Base-by-base conservation (phyloP, 2,888 invertebrate species). In the Pandemis corylana region DNA sequence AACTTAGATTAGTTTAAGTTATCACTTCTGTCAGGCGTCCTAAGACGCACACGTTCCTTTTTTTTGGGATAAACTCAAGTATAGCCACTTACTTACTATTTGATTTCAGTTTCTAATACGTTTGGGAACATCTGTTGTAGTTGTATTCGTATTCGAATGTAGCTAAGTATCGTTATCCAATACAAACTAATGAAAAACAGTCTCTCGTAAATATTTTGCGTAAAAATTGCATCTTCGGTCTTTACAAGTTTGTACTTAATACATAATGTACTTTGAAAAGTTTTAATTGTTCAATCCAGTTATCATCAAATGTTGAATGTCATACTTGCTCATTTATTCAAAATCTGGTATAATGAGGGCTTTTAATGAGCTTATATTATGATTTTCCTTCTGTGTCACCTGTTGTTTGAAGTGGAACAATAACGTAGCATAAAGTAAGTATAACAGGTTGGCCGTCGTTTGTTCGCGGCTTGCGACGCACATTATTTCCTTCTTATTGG, bases 401-500 rank as follows among this genome's bases (percentile, higher is more conserved):
- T 79, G 77, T 72, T 79, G 76, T 75, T 76, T 73, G 77, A 77
- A 79, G 80, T 77, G 78, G 80, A 80, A 84, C 80, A 84, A 84
- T 83, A 81, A 82, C 80, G 82, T 79, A 72, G 76, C 76, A 79
- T 84, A 83, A 84, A 84, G 80, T 20, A 20, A 20, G 20, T 59
- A 59, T 59, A 28, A 59, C 28, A 28, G 81, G 73, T 76, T 78
- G 83, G 82, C 82, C 82, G 84, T 83, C 70, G 70, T 66, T 69
- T 74, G 70, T 84, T 82, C 80, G 82, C 80, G 82, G 78, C 83
- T 84, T 84, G 79, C 82, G 83, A 82, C 82, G 85, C 83, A 88
- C 89, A 87, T 92, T 91, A 91, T 90, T 90, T 88, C 87, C 83
- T 82, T 89, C 90, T 90, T 90, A 92, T 91, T 90, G 87, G 89